Base-by-base conservation (phyloP, 2,113 vertebrate species). In the Leptosomus discolor region DNA sequence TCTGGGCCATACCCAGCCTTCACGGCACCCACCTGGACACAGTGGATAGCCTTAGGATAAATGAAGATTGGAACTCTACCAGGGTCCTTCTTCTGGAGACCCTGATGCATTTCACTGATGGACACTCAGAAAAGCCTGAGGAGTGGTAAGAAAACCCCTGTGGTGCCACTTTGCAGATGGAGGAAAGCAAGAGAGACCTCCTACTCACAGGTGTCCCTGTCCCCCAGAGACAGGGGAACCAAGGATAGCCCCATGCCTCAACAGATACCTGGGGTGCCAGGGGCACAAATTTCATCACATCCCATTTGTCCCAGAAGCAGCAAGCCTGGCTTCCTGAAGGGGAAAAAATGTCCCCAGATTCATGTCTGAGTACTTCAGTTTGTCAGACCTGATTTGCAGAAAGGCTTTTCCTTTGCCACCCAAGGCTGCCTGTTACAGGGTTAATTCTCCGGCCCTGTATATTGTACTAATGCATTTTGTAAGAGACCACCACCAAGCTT, bases 1-100 rank as follows among this genome's bases (percentile, higher is more conserved):
- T 45, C 37, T 58, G n/a, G 12, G 37, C n/a, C 64, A 61, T 8
- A 9, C 36, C 27, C 32, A 67, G 29, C 41, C 36, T 57, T 41
- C 61, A 12, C 1, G 1, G 36, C 17, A 41, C 36, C 43, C 7
- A 3, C 15, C 43, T 37, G 63, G 16, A 36, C 4, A 2, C 0
- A 0, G 53, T 1, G 1, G 8, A 23, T 2, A 34, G 16, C 53
- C 45, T 46, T 32, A 56, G 17, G 34, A 12, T 39, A 54, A 85
- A 61, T 12, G 3, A 53, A 75, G 13, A 22, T 5, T 9, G 5
- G 32, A 90, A 88, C 21, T 43, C 54, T 39, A 4, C 14, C 8
- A 34, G 4, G 3, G 12, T 67, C 11, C 54, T 92, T 65, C 32
- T 71, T 27, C 48, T 90, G 61, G 27, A 78, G 18, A 8, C 6